phyloP scores from a whole-genome alignment of 2,888 invertebrate genomes.

The Morinoia aosen region DNA sequence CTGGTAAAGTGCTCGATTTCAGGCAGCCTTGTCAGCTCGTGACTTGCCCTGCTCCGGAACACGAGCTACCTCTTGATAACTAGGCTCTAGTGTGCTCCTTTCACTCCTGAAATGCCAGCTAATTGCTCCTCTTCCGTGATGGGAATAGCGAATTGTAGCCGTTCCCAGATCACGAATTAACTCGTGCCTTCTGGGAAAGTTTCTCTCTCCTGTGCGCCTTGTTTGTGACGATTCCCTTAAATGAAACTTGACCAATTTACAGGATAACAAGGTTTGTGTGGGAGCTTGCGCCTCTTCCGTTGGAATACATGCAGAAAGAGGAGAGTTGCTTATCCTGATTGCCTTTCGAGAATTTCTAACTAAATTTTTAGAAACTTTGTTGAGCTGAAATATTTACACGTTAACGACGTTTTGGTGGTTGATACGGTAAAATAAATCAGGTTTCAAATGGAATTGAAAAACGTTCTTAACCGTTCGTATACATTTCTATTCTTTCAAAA shows the following conservation, averaged over 20 bases:
- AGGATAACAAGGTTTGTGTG: neutral
- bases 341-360: neutral
- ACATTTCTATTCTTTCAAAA: no score
- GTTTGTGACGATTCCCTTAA: neutral
- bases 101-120: slow-evolving; percentile 25
- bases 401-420: no score
- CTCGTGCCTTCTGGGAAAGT: neutral
- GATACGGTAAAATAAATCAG: no score
- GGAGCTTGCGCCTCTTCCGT: neutral
- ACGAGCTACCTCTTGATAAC: neutral
- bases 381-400: no score
- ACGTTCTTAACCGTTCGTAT: no score
- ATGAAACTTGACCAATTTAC: neutral
- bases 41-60: neutral
- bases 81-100: neutral
- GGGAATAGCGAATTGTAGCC: slow-evolving; percentile 12
- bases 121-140: slow-evolving; percentile 7
- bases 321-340: neutral
- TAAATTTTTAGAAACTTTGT: neutral
- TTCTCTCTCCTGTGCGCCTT: neutral
- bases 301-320: no score
- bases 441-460: no score
- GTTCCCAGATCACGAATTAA: neutral
- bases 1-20: neutral
- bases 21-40: neutral